Percentiles rank a stretch among this genome's conserved stretches.
These are phyloP conservation scores for Tapera naevia DNA, from an alignment of 2,797 vertebrate genomes.

Conservation along the genomic window DNA sequence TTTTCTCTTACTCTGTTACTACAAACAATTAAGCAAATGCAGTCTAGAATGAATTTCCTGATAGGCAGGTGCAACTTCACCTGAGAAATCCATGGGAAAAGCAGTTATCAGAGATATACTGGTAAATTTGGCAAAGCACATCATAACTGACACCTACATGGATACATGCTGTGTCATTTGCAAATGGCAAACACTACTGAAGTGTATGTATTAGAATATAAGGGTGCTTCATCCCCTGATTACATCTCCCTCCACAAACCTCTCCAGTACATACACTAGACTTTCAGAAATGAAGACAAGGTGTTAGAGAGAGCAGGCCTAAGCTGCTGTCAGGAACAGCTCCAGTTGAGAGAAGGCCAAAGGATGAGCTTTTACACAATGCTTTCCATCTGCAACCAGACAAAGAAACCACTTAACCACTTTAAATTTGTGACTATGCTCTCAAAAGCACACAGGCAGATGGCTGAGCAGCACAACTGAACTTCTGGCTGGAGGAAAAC, in stretches of 20 bases:
- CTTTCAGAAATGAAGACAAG: fast-evolving
- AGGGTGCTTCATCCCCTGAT: not conserved
- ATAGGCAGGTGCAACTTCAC: not conserved
- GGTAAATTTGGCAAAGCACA: not conserved
- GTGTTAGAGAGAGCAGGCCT: not conserved
- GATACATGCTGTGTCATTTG: too few relatives aligned
- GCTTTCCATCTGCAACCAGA: not conserved
- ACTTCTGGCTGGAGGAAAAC: not conserved
- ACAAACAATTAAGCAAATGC: not conserved
- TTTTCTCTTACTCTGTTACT: not conserved
- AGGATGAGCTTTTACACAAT: not conserved
- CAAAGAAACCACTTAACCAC: not conserved
- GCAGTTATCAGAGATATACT: not conserved
- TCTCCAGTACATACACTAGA: not conserved
- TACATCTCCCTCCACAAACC: not conserved
- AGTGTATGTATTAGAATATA: not conserved
- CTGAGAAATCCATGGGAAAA: not conserved
- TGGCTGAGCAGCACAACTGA: fast-evolving
- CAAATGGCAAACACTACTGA: not conserved
- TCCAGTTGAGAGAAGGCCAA: not conserved
- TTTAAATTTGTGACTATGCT: not conserved
- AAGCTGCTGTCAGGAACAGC: not conserved
- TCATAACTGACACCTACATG: not conserved
- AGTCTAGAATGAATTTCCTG: not conserved
- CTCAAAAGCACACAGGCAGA: not conserved